Conservation (phyloP, 2,888 invertebrate genomes). For the Tipula helvola region DNA sequence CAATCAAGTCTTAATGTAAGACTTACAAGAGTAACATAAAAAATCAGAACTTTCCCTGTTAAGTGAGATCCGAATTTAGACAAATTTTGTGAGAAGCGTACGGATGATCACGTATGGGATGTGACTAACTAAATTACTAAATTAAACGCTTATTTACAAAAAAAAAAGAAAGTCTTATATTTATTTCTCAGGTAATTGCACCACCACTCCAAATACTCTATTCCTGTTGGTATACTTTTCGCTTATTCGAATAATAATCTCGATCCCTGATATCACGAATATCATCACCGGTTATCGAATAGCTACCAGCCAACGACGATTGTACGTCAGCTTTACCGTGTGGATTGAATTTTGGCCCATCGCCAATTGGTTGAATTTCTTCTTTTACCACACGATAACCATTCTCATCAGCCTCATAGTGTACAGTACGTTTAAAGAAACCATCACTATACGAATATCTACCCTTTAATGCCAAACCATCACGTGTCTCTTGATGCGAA, state of each 20-base stretch:
- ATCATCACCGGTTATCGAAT: conserved; percentile 35
- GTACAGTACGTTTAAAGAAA: conserved; percentile 40
- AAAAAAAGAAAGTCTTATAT: not conserved
- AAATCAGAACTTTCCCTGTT: no score
- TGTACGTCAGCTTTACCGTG: conserved; percentile 37
- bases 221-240: not conserved
- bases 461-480: conserved; percentile 31
- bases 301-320: conserved; percentile 35
- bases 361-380: conserved; percentile 36
- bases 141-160: not conserved
- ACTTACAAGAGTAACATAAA: no score
- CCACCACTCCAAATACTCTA: not conserved
- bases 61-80: no score
- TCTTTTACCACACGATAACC: conserved; percentile 46
- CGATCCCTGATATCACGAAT: conserved; percentile 14
- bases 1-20: no score
- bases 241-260: not conserved
- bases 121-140: no score
- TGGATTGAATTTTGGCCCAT: conserved; percentile 37
- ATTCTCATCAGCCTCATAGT: conserved; percentile 47
- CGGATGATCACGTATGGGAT: no score
- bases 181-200: not conserved
- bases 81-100: no score
- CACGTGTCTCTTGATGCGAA: conserved; percentile 31
- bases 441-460: conserved; percentile 49